These are phyloP conservation scores for Reticulitermes speratus DNA, from an alignment of 1,140 invertebrate genomes.

Conservation along the genomic window DNA sequence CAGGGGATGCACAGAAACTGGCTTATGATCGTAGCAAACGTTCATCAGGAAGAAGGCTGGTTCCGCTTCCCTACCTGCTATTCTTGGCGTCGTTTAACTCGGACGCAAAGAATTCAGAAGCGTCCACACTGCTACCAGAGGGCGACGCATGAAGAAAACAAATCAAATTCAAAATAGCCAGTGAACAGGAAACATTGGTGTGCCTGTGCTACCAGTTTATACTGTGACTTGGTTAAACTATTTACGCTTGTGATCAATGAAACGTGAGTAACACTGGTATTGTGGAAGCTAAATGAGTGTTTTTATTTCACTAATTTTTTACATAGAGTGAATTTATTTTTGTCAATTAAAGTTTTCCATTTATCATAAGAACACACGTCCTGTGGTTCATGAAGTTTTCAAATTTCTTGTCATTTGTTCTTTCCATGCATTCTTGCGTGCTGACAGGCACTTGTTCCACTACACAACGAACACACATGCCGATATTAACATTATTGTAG, in stretches of 20 bases:
- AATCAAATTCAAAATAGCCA: not conserved
- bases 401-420: no score
- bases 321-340: no score
- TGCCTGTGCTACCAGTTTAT: not conserved
- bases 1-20: not conserved
- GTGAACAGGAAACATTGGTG: not conserved
- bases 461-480: no score
- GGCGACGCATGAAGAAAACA: not conserved
- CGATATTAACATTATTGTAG: no score
- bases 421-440: no score
- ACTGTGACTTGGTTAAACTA: not conserved
- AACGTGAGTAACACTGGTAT: not conserved
- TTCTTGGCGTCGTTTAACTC: not conserved
- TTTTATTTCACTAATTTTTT: no score
- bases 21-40: not conserved
- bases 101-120: no score
- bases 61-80: not conserved
- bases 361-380: no score
- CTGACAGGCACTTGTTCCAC: no score
- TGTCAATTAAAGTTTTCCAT: no score
- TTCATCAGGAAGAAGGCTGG: not conserved
- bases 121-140: not conserved
- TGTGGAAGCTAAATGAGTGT: no score
- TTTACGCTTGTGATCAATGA: not conserved
- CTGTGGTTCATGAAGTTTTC: no score